Evolutionary conservation across 2,113 vertebrate species (phyloP).

Genomic region (Diadophis punctatus): DNA sequence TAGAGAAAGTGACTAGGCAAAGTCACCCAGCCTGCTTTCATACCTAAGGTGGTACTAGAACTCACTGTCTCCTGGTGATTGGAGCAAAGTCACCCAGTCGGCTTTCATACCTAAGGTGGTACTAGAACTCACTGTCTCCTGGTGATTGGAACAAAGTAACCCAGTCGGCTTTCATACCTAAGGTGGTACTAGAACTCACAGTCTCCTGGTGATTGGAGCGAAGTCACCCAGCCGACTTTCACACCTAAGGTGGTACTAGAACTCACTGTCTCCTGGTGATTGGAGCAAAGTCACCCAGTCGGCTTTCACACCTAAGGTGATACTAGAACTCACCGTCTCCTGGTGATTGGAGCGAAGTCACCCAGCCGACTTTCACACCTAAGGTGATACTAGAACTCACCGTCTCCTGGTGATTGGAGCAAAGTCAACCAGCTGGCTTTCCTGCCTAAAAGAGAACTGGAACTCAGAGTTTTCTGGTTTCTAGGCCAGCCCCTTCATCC

Average conservation of each 20-base stretch:
- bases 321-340: background rate
- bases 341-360: background rate
- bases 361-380: rapidly evolving
- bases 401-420: background rate
- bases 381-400: background rate
- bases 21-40: too few relatives aligned
- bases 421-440: background rate
- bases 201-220: background rate
- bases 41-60: too few relatives aligned
- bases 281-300: background rate
- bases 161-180: background rate
- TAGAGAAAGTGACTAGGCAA: too few relatives aligned
- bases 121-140: too few relatives aligned
- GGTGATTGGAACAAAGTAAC: too few relatives aligned
- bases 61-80: too few relatives aligned
- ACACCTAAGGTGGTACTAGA: background rate
- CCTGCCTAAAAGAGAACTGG: background rate
- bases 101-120: too few relatives aligned
- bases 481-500: background rate
- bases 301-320: rapidly evolving
- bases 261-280: background rate
- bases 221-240: background rate
- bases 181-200: background rate
- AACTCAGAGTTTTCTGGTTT: background rate
- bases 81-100: too few relatives aligned